Evolutionary conservation across 2,888 invertebrate species (phyloP).

Genomic region (Hololepta plana): DNA sequence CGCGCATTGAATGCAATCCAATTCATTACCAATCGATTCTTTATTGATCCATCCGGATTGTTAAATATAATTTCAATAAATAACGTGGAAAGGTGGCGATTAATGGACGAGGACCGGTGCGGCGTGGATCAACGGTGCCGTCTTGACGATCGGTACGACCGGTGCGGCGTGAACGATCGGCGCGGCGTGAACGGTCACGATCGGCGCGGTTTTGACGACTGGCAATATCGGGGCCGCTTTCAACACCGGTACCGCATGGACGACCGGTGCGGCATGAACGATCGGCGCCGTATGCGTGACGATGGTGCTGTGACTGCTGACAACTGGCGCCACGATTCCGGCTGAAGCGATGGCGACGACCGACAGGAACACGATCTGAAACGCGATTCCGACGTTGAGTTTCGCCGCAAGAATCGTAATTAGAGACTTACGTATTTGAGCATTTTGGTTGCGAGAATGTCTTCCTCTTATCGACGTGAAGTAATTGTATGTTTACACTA

Average conservation of each 20-base stretch:
- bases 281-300: constrained; percentile 14
- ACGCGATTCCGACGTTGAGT: too few relatives aligned
- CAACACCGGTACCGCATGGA: constrained; percentile 15
- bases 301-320: constrained; percentile 14
- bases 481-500: too few relatives aligned
- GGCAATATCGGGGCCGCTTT: constrained; percentile 12
- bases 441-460: constrained; percentile 16
- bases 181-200: constrained; percentile 11
- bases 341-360: constrained; percentile 25
- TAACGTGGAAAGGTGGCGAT: too few relatives aligned
- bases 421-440: constrained; percentile 16
- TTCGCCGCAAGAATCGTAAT: background rate
- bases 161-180: constrained; percentile 19
- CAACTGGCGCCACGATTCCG: constrained; percentile 11
- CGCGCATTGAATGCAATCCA: too few relatives aligned
- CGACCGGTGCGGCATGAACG: constrained; percentile 13
- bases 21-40: too few relatives aligned
- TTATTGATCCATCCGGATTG: too few relatives aligned
- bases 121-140: background rate
- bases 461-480: too few relatives aligned
- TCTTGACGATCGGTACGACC: constrained; percentile 1
- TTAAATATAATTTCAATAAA: too few relatives aligned
- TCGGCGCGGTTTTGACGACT: constrained; percentile 15
- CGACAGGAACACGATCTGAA: constrained; percentile 32
- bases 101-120: constrained; percentile 5